Percentiles rank a stretch among this genome's conserved stretches.
phyloP scores from a whole-genome alignment of 2,797 vertebrate genomes.

The Brotula barbata region DNA sequence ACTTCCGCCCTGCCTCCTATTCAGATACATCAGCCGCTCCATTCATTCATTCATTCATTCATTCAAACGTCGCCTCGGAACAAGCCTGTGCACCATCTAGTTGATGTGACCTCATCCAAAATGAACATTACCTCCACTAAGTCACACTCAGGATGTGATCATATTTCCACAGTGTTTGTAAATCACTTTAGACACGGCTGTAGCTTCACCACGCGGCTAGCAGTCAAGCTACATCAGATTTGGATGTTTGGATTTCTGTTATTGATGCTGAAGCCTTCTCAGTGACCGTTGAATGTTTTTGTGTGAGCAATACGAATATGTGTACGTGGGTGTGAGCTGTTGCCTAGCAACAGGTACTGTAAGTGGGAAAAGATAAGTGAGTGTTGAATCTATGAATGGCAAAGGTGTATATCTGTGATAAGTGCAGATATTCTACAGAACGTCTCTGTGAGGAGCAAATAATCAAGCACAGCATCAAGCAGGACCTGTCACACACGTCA shows the following conservation, averaged over 20 bases:
- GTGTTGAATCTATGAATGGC: slow-evolving; percentile 41
- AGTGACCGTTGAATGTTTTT: slow-evolving; percentile 24
- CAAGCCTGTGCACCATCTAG: slow-evolving; percentile 14
- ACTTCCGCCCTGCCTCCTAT: slow-evolving; percentile 20
- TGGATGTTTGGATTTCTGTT: too few species aligned
- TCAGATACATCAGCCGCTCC: slow-evolving; percentile 38
- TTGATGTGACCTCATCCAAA: too few species aligned
- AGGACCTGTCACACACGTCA: too few species aligned
- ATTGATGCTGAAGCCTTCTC: neutral
- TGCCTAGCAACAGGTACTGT: slow-evolving; percentile 56
- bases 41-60: slow-evolving; percentile 27
- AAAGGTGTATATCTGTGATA: slow-evolving; percentile 8
- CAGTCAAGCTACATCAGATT: too few species aligned
- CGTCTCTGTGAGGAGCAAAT: neutral
- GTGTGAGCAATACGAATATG: slow-evolving; percentile 32
- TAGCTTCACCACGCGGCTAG: too few species aligned
- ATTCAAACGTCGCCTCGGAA: slow-evolving; percentile 19
- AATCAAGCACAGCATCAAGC: neutral
- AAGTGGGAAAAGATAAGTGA: slow-evolving; percentile 26
- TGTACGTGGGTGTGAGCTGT: slow-evolving; percentile 58
- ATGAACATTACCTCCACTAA: too few species aligned
- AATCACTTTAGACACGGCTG: too few species aligned
- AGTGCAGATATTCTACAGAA: neutral
- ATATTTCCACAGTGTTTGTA: too few species aligned
- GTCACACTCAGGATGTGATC: too few species aligned